Evolutionary conservation across 2,113 vertebrate species (phyloP).

Genomic region (Strigops habroptila): DNA sequence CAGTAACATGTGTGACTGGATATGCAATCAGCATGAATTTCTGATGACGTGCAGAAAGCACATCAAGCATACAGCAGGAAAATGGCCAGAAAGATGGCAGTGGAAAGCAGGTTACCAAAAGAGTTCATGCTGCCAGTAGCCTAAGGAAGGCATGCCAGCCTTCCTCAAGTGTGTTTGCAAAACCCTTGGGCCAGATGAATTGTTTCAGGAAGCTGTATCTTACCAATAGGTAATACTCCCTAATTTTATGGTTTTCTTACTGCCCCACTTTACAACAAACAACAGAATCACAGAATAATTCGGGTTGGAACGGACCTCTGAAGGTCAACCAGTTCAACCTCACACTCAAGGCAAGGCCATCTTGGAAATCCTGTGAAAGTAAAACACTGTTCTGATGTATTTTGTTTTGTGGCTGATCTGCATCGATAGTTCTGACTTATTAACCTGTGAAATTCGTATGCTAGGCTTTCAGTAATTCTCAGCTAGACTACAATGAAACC

Average conservation of each 20-base stretch:
- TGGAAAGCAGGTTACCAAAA: not conserved
- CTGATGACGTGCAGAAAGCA: not conserved
- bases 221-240: not conserved
- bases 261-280: not conserved
- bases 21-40: not conserved
- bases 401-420: not conserved
- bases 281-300: not conserved
- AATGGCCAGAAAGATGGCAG: not conserved
- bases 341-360: not conserved
- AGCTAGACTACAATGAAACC: not conserved
- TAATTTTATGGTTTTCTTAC: not conserved
- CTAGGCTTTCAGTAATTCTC: not conserved
- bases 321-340: not conserved
- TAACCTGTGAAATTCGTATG: not conserved
- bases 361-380: not conserved
- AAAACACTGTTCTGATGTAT: not conserved
- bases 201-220: not conserved
- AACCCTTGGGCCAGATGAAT: not conserved
- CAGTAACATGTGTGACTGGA: fast-evolving
- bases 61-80: not conserved
- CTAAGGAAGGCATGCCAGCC: too few species aligned
- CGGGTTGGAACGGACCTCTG: not conserved
- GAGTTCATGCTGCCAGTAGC: not conserved
- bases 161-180: not conserved
- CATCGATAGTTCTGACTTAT: not conserved